Evolutionary conservation across 2,888 invertebrate genomes (phyloP).

Genomic region (Halocaridina rubra): DNA sequence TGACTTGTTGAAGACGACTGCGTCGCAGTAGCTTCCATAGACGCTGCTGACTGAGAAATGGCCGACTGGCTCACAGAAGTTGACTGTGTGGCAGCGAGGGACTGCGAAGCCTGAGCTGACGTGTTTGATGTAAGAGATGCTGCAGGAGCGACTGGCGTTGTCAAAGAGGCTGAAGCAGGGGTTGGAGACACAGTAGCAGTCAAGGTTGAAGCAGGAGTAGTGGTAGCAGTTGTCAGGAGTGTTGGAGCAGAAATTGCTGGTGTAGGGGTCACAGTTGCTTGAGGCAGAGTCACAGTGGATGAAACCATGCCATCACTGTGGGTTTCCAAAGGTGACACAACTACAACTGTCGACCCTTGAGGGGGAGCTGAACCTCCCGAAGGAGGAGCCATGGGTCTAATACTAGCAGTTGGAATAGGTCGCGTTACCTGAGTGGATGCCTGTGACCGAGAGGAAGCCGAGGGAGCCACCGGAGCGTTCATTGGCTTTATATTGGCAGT

Average conservation of each 20-base stretch:
- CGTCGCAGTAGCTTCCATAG: background rate
- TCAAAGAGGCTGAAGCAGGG: constrained; percentile 32
- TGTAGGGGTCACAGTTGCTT: constrained; percentile 64
- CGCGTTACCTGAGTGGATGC: constrained; percentile 71
- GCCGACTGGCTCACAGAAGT: constrained; percentile 28
- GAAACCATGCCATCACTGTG: constrained; percentile 63
- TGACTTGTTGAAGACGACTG: constrained; percentile 23
- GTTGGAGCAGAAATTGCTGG: constrained; percentile 56
- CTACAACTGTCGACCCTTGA: constrained; percentile 57
- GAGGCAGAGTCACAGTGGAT: constrained; percentile 62
- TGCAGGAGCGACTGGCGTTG: constrained; percentile 64
- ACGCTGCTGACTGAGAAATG: constrained; percentile 27
- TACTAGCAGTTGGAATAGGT: constrained; percentile 88
- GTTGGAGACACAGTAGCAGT: constrained; percentile 40
- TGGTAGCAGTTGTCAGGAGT: constrained; percentile 51
- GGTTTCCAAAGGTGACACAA: constrained; percentile 61
- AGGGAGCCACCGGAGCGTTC: constrained; percentile 49
- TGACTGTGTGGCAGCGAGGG: constrained; percentile 33
- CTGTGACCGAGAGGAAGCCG: constrained; percentile 54
- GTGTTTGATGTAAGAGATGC: constrained; percentile 64
- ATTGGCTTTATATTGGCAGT: constrained; percentile 64
- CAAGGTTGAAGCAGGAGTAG: constrained; percentile 39
- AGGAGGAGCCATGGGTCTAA: constrained; percentile 82
- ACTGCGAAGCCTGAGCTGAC: constrained; percentile 44
- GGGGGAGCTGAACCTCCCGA: constrained; percentile 42